Evolutionary conservation across 2,888 invertebrate genomes (phyloP).

Genomic region (Cecidostiba fungosa): DNA sequence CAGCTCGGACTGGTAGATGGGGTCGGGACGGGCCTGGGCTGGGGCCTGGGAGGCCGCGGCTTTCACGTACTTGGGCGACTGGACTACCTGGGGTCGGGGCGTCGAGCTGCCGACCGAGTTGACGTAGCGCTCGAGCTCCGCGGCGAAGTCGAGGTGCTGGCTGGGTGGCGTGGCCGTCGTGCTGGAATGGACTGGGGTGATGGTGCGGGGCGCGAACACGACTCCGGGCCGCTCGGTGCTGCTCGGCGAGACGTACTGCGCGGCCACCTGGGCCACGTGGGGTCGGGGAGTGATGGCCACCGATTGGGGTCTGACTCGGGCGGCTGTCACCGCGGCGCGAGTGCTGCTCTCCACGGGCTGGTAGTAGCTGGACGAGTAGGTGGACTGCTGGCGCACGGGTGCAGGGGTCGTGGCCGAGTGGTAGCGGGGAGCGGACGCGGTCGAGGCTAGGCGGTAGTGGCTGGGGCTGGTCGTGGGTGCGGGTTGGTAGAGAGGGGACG

Average conservation of each 20-base stretch:
- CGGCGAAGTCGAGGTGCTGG: slow-evolving; percentile 85
- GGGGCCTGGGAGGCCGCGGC: slow-evolving; percentile 46
- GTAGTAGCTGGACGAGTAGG: slow-evolving; percentile 70
- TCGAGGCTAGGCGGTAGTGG: slow-evolving; percentile 81
- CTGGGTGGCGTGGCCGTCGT: slow-evolving; percentile 72
- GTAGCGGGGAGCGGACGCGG: slow-evolving; percentile 83
- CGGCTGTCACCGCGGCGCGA: slow-evolving; percentile 67
- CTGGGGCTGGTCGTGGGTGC: slow-evolving; percentile 82
- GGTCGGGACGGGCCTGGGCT: slow-evolving; percentile 79
- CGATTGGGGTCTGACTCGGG: slow-evolving; percentile 74
- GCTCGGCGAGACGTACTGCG: slow-evolving; percentile 77
- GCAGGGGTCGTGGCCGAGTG: slow-evolving; percentile 83
- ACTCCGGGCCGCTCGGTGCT: slow-evolving; percentile 79
- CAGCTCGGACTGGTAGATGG: slow-evolving; percentile 89
- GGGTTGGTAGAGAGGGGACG: slow-evolving; percentile 71
- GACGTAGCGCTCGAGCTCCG: slow-evolving; percentile 86
- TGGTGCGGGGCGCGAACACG: slow-evolving; percentile 78
- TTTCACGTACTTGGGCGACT: slow-evolving; percentile 58
- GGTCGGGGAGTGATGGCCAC: slow-evolving; percentile 84
- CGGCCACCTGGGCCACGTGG: slow-evolving; percentile 76
- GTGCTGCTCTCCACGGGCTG: slow-evolving; percentile 75
- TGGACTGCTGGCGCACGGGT: slow-evolving; percentile 77
- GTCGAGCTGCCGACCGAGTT: slow-evolving; percentile 80
- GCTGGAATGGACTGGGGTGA: slow-evolving; percentile 72
- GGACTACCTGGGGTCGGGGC: slow-evolving; percentile 73